Conservation (phyloP, 2,797 vertebrate species). For the Cuculus canorus region DNA sequence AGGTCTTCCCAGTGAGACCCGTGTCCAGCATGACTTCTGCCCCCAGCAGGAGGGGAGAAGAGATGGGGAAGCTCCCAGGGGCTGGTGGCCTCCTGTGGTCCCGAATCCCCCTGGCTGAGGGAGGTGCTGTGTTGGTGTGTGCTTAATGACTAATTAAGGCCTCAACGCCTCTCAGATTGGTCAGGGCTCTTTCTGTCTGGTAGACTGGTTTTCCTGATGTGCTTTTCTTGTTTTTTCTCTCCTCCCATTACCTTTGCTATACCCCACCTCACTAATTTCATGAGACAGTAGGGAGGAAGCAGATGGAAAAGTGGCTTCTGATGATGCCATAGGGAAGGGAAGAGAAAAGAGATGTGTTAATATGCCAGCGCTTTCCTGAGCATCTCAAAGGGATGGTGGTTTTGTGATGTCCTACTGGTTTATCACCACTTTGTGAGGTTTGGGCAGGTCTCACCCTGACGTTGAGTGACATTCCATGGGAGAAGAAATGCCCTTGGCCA, state of each 20-base stretch:
- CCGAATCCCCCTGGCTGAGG: background rate
- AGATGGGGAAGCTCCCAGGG: background rate
- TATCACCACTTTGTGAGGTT: rapidly evolving
- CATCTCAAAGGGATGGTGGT: background rate
- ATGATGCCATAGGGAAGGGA: background rate
- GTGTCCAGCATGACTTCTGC: rapidly evolving
- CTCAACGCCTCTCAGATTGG: background rate
- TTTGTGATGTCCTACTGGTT: background rate
- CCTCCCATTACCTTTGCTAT: background rate
- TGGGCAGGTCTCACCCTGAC: background rate
- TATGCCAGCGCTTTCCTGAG: background rate
- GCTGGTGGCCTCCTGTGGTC: background rate
- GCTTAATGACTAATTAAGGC: background rate
- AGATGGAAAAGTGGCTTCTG: background rate
- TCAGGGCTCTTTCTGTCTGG: background rate
- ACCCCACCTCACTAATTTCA: background rate
- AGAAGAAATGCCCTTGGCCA: background rate
- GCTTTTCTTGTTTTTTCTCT: background rate
- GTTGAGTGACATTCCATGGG: rapidly evolving
- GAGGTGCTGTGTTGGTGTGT: background rate
- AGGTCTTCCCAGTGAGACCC: background rate
- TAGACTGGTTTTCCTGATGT: background rate
- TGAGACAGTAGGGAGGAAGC: background rate
- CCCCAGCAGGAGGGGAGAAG: background rate
- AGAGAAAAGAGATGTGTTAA: background rate